Evolutionary conservation across 2,113 vertebrate genomes (phyloP).

Genomic region (Poecile atricapillus): DNA sequence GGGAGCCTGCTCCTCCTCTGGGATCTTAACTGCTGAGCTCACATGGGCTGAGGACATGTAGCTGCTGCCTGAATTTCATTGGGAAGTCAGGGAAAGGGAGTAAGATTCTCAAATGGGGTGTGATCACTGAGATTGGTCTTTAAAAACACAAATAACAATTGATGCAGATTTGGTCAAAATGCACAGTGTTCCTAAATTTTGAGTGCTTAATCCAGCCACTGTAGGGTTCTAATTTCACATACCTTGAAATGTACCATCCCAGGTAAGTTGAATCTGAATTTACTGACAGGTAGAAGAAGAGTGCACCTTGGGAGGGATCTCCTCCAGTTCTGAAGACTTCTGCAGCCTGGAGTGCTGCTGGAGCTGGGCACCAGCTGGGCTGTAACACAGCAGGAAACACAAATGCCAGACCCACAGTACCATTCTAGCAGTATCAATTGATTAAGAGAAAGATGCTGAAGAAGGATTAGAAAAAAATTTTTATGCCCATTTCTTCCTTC

Average conservation of each 20-base stretch:
- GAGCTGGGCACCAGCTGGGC: rapidly evolving
- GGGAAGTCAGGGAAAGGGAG: neutral
- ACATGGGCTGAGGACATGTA: neutral
- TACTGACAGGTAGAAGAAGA: neutral
- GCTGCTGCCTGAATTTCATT: neutral
- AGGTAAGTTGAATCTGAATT: neutral
- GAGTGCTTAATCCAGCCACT: neutral
- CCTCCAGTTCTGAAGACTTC: neutral
- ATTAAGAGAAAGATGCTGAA: neutral
- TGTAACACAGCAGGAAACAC: rapidly evolving
- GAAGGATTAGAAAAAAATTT: neutral
- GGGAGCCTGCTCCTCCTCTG: neutral
- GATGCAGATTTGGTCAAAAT: neutral
- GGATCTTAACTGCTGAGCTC: neutral
- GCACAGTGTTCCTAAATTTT: rapidly evolving
- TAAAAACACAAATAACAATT: neutral
- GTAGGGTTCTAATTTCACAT: neutral
- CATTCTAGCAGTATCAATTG: rapidly evolving
- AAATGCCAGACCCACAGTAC: neutral
- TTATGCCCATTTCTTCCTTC: neutral
- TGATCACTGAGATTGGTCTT: neutral
- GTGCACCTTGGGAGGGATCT: neutral
- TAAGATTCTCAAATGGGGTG: rapidly evolving
- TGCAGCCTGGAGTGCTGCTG: neutral
- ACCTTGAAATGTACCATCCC: rapidly evolving